phyloP scores from a whole-genome alignment of 2,113 vertebrate genomes.

The Notothenia coriiceps region DNA sequence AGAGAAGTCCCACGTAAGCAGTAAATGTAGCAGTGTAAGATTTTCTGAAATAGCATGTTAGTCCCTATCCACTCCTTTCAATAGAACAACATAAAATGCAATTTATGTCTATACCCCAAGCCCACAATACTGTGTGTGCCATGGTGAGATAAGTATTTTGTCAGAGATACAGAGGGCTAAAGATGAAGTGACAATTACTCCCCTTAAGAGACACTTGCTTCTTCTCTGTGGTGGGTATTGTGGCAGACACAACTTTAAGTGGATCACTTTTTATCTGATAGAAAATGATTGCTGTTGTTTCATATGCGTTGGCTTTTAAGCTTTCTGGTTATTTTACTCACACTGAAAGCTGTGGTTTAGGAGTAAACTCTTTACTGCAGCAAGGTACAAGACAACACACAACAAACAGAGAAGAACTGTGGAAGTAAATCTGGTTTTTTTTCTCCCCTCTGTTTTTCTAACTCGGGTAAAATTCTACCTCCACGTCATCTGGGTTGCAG shows the following conservation, averaged over 20 bases:
- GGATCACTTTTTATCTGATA: constrained; percentile 48
- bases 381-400: constrained; percentile 58
- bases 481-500: constrained; percentile 63
- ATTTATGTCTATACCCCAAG: constrained; percentile 71
- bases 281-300: constrained; percentile 19
- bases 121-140: constrained; percentile 53
- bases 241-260: constrained; percentile 37
- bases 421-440: constrained; percentile 30
- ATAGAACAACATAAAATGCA: constrained; percentile 80
- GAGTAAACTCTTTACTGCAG: constrained; percentile 57
- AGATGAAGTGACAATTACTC: constrained; percentile 77
- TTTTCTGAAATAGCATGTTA: constrained; percentile 80
- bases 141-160: constrained; percentile 76
- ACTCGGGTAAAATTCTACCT: constrained; percentile 25
- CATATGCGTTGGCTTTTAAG: constrained; percentile 40
- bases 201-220: constrained; percentile 50
- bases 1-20: constrained; percentile 83
- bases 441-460: no score
- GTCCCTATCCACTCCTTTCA: constrained; percentile 76
- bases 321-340: constrained; percentile 32
- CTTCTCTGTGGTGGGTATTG: constrained; percentile 32
- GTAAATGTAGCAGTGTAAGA: constrained; percentile 83
- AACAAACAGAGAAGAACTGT: constrained; percentile 13
- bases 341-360: constrained; percentile 43
- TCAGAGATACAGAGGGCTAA: constrained; percentile 66